These are phyloP conservation scores for Amniataba percoides DNA, from an alignment of 2,797 vertebrate species.

Conservation along the genomic window DNA sequence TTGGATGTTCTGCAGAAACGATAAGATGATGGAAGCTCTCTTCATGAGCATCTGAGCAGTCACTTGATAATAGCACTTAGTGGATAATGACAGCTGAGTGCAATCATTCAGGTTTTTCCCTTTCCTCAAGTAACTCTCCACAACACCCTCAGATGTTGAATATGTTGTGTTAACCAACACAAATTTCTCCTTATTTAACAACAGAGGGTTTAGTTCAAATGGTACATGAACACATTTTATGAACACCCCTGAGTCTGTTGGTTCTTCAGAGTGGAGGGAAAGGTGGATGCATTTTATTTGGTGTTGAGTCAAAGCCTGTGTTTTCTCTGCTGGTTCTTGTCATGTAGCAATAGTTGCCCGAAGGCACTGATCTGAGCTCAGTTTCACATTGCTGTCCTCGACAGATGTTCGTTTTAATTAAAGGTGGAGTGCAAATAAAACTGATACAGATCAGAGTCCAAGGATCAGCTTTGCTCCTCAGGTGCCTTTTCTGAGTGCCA, in stretches of 20 bases:
- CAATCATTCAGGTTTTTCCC: not conserved
- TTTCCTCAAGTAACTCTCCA: not conserved
- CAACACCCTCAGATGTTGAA: not conserved
- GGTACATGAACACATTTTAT: not conserved
- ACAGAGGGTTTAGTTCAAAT: not conserved
- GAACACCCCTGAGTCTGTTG: not conserved
- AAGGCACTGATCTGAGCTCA: conserved; percentile 57
- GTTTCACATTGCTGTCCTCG: conserved; percentile 14
- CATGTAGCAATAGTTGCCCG: conserved; percentile 39
- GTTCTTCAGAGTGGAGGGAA: conserved; percentile 34
- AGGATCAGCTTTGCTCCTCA: conserved; percentile 43
- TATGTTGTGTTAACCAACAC: not conserved
- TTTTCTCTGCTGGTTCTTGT: conserved; percentile 58
- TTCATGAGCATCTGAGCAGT: not conserved
- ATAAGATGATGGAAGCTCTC: not conserved
- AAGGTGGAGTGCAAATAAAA: conserved; percentile 30
- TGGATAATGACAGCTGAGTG: not conserved
- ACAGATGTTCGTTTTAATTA: not conserved
- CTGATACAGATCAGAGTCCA: conserved; percentile 57
- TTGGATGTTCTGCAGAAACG: not conserved
- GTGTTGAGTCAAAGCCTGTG: conserved; percentile 37
- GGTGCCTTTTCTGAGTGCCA: conserved; percentile 65
- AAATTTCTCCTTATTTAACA: not conserved
- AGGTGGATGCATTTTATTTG: conserved; percentile 74
- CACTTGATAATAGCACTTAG: not conserved